Evolutionary conservation across 1,140 invertebrate species (phyloP).

Genomic region (Drosophila pruinosa): DNA sequence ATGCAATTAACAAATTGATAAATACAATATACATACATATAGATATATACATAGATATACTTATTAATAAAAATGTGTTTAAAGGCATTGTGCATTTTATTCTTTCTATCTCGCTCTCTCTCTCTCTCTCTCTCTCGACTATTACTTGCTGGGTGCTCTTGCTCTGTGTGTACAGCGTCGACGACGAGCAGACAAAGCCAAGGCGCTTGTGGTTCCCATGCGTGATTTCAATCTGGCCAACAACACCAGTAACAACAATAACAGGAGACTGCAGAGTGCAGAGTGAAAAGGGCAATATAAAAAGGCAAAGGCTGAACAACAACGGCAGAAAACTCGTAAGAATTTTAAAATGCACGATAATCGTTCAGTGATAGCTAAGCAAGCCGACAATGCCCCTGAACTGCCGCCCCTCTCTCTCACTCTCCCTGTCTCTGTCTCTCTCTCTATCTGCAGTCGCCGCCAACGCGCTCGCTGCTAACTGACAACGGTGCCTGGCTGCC

Average conservation of each 20-base stretch:
- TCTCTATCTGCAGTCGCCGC: slow-evolving; percentile 16
- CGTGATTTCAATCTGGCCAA: slow-evolving; percentile 73
- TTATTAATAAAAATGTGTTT: slow-evolving; percentile 73
- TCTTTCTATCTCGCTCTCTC: slow-evolving; percentile 38
- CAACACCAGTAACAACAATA: slow-evolving; percentile 41
- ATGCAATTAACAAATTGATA: slow-evolving; percentile 77
- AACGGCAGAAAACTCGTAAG: slow-evolving; percentile 79
- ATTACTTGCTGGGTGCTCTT: too few species aligned
- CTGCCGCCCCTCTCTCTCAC: slow-evolving; percentile 1
- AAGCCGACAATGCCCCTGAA: slow-evolving; percentile 71
- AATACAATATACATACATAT: slow-evolving; percentile 64
- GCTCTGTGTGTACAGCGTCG: slow-evolving; percentile 7
- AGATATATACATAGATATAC: slow-evolving; percentile 55
- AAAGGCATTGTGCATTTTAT: slow-evolving; percentile 36
- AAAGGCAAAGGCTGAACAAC: slow-evolving; percentile 52
- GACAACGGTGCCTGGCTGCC: slow-evolving; percentile 52
- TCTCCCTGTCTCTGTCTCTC: slow-evolving; percentile 26
- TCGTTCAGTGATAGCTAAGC: slow-evolving; percentile 82
- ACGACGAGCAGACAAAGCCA: slow-evolving; percentile 72
- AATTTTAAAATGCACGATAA: slow-evolving; percentile 83
- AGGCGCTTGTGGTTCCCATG: slow-evolving; percentile 76
- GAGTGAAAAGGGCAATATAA: slow-evolving; percentile 72
- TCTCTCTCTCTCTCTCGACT: too few species aligned
- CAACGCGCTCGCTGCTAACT: slow-evolving; percentile 38
- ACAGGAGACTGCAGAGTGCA: slow-evolving; percentile 24